Percentiles rank a stretch among this genome's conserved stretches.
Conservation (phyloP, 2,888 invertebrate species). For the Agonopterix heracliana region DNA sequence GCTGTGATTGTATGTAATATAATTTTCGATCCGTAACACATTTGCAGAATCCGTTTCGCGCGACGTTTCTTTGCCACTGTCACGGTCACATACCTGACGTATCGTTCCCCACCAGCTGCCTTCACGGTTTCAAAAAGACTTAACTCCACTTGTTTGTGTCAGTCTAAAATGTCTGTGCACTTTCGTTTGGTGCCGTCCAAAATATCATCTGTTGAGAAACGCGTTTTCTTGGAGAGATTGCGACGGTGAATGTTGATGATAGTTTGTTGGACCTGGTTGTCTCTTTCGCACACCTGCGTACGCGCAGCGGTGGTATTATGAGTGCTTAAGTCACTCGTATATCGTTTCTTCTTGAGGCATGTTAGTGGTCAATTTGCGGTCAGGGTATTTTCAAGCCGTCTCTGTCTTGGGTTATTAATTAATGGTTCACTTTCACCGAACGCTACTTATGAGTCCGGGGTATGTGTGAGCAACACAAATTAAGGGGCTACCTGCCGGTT, state of each 20-base stretch:
- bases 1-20: not conserved
- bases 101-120: constrained; percentile 21
- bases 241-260: constrained; percentile 39
- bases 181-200: constrained; percentile 24
- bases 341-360: too few relatives aligned
- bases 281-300: constrained; percentile 29
- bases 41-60: constrained; percentile 14
- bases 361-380: too few relatives aligned
- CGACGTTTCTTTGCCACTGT: constrained; percentile 31
- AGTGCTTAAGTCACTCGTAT: not conserved
- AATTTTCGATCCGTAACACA: constrained; percentile 3
- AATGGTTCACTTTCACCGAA: too few relatives aligned
- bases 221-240: constrained; percentile 35
- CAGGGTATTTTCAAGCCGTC: too few relatives aligned
- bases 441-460: too few relatives aligned
- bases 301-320: constrained; percentile 19
- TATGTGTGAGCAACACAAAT: too few relatives aligned
- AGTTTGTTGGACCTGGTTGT: constrained; percentile 25
- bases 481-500: too few relatives aligned
- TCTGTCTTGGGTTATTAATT: too few relatives aligned
- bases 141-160: constrained; percentile 22
- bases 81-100: constrained; percentile 23
- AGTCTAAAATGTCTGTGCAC: constrained; percentile 4
- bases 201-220: constrained; percentile 27
- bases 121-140: constrained; percentile 24